These are phyloP conservation scores for Diarsia dahlii DNA, from an alignment of 2,888 invertebrate genomes.

Conservation along the genomic window DNA sequence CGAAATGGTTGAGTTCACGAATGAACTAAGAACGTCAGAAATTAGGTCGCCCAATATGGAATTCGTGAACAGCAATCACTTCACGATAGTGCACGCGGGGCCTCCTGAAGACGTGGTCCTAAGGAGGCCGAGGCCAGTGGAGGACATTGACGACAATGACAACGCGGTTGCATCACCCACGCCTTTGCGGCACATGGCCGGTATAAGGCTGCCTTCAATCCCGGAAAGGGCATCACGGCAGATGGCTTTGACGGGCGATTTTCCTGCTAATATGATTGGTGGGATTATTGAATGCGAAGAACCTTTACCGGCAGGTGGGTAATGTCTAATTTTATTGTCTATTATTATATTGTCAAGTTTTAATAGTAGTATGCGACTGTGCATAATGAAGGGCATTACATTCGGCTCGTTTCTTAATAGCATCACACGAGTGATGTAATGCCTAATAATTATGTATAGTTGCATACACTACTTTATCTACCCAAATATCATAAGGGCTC, in stretches of 20 bases:
- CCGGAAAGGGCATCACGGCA: slow-evolving; percentile 93
- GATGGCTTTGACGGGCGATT: slow-evolving; percentile 90
- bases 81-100: slow-evolving; percentile 89
- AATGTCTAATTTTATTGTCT: slow-evolving; percentile 12
- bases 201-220: slow-evolving; percentile 95
- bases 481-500: too few relatives aligned
- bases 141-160: slow-evolving; percentile 86
- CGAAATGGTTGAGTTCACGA: slow-evolving; percentile 88
- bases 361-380: background rate
- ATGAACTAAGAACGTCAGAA: slow-evolving; percentile 88
- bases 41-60: slow-evolving; percentile 90
- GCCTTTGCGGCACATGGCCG: slow-evolving; percentile 93
- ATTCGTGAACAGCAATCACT: slow-evolving; percentile 90
- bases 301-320: slow-evolving; percentile 95
- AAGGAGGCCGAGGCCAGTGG: slow-evolving; percentile 83
- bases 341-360: too few relatives aligned
- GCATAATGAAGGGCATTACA: too few relatives aligned
- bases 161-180: slow-evolving; percentile 90
- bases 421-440: too few relatives aligned
- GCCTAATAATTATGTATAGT: too few relatives aligned
- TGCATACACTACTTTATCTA: too few relatives aligned
- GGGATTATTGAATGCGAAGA: slow-evolving; percentile 93
- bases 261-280: slow-evolving; percentile 89
- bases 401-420: too few relatives aligned
- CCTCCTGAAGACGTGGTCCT: slow-evolving; percentile 88